Conservation (phyloP, 2,888 invertebrate genomes). For the Scrobipalpa atriplicella region DNA sequence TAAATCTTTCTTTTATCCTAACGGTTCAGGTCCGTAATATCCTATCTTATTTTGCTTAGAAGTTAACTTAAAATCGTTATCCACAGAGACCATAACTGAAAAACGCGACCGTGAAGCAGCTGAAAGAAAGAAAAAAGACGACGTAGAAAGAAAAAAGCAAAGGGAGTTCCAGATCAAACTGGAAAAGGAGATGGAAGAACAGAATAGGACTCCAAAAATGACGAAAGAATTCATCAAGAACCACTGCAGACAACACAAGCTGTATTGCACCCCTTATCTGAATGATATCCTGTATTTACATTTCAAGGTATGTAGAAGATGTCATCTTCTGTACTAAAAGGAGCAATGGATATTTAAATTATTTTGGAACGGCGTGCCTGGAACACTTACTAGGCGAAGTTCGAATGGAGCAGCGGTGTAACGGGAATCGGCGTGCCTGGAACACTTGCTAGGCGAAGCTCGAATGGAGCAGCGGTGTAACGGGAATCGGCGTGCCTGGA, state of each 20-base stretch:
- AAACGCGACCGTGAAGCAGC: constrained; percentile 41
- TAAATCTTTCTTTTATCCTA: neutral
- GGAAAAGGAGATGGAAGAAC: constrained; percentile 67
- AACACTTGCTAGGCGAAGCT: no score
- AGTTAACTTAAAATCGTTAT: neutral
- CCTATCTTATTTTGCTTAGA: neutral
- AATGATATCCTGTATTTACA: constrained; percentile 98
- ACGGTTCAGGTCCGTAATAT: no score
- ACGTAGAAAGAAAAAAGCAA: constrained; percentile 54
- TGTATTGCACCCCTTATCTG: constrained; percentile 93
- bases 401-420: no score
- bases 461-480: no score
- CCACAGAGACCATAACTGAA: constrained; percentile 4
- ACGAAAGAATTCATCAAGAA: constrained; percentile 91
- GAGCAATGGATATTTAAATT: no score
- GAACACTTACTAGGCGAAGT: no score
- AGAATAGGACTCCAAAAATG: constrained; percentile 81
- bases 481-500: no score
- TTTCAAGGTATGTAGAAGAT: constrained; percentile 87
- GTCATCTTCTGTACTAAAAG: no score
- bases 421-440: no score
- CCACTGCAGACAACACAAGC: constrained; percentile 91
- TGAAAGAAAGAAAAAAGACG: constrained; percentile 52
- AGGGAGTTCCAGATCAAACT: constrained; percentile 58
- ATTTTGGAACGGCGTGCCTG: no score